Conservation (phyloP, 2,113 vertebrate species). For the Clarias macrocephalus region DNA sequence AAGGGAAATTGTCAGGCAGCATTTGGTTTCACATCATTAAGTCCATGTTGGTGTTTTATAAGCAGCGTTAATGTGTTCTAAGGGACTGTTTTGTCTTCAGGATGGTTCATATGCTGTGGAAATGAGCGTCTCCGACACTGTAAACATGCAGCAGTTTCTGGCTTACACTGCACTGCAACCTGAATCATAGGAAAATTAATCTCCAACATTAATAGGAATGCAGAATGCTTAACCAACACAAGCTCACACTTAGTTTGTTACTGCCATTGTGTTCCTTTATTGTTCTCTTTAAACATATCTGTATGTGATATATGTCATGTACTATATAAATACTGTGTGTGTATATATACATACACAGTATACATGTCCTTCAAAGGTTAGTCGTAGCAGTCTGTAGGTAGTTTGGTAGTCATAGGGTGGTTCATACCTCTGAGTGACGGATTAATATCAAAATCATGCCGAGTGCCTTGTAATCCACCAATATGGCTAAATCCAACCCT, state of each 20-base stretch:
- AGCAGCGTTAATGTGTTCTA: not conserved
- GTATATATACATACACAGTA: too few species aligned
- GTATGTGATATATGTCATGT: too few species aligned
- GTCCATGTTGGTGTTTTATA: not conserved
- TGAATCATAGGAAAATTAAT: not conserved
- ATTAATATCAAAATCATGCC: too few species aligned
- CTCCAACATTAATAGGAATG: not conserved
- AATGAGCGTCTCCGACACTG: not conserved
- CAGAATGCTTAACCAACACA: not conserved
- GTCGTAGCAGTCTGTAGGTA: too few species aligned
- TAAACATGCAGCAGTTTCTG: not conserved
- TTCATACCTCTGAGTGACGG: too few species aligned
- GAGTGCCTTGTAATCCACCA: too few species aligned
- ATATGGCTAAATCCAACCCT: too few species aligned
- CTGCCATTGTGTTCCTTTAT: not conserved
- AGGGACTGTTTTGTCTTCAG: not conserved
- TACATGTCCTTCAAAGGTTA: too few species aligned
- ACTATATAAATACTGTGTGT: too few species aligned
- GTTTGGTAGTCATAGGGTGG: too few species aligned
- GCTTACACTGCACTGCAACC: not conserved
- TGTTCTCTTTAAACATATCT: not conserved
- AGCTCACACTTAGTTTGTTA: not conserved
- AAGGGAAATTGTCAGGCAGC: not conserved
- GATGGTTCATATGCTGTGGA: not conserved
- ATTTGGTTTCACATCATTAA: slow-evolving; percentile 13